Conservation (phyloP, 2,797 vertebrate genomes). For the Peromyscus eremicus region DNA sequence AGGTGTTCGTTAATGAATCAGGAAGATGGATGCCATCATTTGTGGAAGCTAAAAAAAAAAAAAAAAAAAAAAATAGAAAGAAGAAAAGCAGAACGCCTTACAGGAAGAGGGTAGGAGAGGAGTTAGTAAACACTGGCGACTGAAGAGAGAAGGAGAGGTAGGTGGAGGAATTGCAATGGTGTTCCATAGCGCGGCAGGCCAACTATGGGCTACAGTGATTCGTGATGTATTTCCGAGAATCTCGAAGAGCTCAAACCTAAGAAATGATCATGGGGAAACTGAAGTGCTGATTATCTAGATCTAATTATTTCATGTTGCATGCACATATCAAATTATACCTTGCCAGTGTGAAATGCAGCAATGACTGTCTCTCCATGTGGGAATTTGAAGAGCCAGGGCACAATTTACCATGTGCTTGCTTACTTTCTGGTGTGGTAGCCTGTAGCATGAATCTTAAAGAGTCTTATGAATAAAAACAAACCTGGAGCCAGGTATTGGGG, state of each 20-base stretch:
- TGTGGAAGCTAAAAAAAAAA: not conserved
- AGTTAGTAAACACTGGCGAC: not conserved
- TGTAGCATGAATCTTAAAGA: too few relatives aligned
- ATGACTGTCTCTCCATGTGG: not conserved
- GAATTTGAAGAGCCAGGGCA: not conserved
- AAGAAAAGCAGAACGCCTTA: not conserved
- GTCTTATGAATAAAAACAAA: too few relatives aligned
- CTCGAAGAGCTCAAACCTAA: not conserved
- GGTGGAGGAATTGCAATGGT: not conserved
- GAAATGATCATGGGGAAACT: not conserved
- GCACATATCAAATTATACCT: not conserved
- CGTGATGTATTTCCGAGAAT: not conserved
- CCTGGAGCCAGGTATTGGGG: too few relatives aligned
- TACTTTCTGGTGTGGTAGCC: not conserved
- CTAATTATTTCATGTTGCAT: not conserved
- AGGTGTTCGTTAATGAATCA: not conserved
- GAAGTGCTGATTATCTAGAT: not conserved
- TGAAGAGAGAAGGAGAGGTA: not conserved
- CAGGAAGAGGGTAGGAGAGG: not conserved
- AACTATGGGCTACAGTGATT: not conserved
- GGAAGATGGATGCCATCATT: not conserved
- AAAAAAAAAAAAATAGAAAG: not conserved
- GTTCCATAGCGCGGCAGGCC: not conserved
- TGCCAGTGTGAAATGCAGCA: not conserved
- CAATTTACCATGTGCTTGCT: not conserved